Evolutionary conservation across 2,888 invertebrate species (phyloP).

Genomic region (Trisateles emortualis): DNA sequence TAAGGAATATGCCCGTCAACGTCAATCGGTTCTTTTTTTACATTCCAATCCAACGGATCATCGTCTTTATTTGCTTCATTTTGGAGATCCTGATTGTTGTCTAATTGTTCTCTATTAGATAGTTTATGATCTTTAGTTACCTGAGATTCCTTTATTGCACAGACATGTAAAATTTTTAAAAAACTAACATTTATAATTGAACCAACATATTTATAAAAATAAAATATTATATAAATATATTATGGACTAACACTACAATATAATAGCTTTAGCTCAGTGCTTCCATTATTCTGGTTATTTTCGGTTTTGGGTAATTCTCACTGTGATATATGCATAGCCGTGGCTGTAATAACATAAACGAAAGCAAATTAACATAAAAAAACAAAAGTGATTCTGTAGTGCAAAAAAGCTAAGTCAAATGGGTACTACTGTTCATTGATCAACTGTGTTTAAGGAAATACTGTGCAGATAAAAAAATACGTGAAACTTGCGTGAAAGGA

Average conservation of each 20-base stretch:
- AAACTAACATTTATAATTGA: conserved; percentile 32
- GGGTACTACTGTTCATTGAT: neutral
- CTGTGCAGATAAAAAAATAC: no score
- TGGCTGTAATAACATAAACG: conserved; percentile 71
- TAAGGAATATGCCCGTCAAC: conserved; percentile 77
- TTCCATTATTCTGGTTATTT: conserved; percentile 44
- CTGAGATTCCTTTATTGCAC: conserved; percentile 72
- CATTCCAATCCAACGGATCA: conserved; percentile 66
- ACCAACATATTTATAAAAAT: conserved; percentile 10
- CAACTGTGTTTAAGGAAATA: no score
- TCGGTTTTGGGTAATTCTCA: conserved; percentile 50
- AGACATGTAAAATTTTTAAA: conserved; percentile 77
- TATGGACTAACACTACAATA: conserved; percentile 17
- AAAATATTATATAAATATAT: conserved; percentile 18
- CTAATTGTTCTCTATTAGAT: conserved; percentile 25
- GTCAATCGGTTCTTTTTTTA: conserved; percentile 68
- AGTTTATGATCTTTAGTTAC: conserved; percentile 43
- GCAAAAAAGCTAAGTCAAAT: neutral
- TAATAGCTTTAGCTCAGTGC: neutral
- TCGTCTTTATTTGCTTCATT: conserved; percentile 41
- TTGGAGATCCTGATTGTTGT: conserved; percentile 29
- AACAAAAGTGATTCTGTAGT: neutral
- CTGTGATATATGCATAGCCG: conserved; percentile 69
- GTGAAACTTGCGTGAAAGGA: no score
- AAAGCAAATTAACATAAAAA: conserved; percentile 36